Evolutionary conservation across 2,797 vertebrate genomes (phyloP).

Genomic region (Stomatorhinus walkeri): DNA sequence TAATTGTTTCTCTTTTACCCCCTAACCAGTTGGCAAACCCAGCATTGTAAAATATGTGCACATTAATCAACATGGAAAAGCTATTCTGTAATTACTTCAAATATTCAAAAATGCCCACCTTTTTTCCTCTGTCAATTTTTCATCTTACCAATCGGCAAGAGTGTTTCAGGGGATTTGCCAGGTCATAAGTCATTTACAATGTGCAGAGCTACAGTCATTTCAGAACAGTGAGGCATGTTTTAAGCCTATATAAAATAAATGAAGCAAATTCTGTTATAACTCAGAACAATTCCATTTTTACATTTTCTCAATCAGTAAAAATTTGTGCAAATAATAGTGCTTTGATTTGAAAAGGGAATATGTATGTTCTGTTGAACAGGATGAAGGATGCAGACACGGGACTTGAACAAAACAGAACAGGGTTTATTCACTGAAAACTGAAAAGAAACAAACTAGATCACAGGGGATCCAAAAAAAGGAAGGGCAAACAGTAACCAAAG

Average conservation of each 20-base stretch:
- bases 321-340: neutral
- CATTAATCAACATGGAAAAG: conserved; percentile 2
- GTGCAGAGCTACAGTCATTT: neutral
- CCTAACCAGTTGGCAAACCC: conserved; percentile 8
- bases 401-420: neutral
- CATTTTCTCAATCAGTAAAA: neutral
- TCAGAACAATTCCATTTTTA: neutral
- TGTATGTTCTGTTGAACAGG: neutral
- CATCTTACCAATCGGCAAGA: neutral
- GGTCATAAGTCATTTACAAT: neutral
- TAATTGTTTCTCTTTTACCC: neutral
- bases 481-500: neutral
- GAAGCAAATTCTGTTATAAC: neutral
- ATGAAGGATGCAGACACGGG: neutral
- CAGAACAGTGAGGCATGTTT: neutral
- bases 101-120: neutral
- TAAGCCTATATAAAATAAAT: neutral
- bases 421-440: neutral
- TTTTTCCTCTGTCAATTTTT: neutral
- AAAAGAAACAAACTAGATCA: neutral
- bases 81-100: conserved; percentile 3
- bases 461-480: neutral
- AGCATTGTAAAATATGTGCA: neutral
- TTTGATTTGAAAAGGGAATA: neutral
- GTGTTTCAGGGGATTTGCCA: neutral